Conservation (phyloP, 1,140 invertebrate genomes). For the Acyrthosiphon pisum region DNA sequence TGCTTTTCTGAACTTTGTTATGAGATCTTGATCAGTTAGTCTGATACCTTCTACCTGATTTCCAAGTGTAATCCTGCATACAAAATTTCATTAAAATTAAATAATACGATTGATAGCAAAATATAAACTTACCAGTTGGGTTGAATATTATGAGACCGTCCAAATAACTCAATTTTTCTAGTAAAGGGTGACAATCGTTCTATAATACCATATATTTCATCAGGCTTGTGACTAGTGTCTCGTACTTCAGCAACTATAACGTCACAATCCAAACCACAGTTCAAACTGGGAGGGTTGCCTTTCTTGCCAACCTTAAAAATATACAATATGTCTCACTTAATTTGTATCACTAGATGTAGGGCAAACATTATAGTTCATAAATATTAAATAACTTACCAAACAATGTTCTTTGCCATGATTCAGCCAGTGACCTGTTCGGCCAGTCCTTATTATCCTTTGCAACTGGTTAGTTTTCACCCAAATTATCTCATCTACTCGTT, state of each 20-base stretch:
- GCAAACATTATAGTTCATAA: not conserved
- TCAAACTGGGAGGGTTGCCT: slow-evolving; percentile 89
- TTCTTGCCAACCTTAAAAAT: slow-evolving; percentile 82
- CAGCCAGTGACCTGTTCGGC: slow-evolving; percentile 96
- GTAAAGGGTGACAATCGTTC: slow-evolving; percentile 89
- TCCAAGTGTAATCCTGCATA: slow-evolving; percentile 83
- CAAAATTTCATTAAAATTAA: slow-evolving; percentile 28
- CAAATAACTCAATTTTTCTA: slow-evolving; percentile 97
- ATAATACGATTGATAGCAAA: not conserved
- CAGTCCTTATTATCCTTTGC: slow-evolving; percentile 95
- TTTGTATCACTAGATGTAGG: not conserved
- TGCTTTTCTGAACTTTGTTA: slow-evolving; percentile 85
- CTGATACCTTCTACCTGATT: slow-evolving; percentile 96
- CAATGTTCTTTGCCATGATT: slow-evolving; percentile 99
- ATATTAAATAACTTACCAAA: slow-evolving; percentile 68
- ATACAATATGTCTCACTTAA: not conserved
- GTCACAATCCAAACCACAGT: slow-evolving; percentile 94
- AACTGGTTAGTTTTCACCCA: slow-evolving; percentile 99
- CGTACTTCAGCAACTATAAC: slow-evolving; percentile 98
- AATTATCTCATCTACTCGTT: slow-evolving; percentile 95
- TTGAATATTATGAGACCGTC: slow-evolving; percentile 95
- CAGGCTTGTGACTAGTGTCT: slow-evolving; percentile 96
- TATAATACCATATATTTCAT: slow-evolving; percentile 96
- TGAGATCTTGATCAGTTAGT: slow-evolving; percentile 90
- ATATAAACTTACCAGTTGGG: slow-evolving; percentile 85